Evolutionary conservation across 2,888 invertebrate genomes (phyloP).

Genomic region (Branchellion lobata): DNA sequence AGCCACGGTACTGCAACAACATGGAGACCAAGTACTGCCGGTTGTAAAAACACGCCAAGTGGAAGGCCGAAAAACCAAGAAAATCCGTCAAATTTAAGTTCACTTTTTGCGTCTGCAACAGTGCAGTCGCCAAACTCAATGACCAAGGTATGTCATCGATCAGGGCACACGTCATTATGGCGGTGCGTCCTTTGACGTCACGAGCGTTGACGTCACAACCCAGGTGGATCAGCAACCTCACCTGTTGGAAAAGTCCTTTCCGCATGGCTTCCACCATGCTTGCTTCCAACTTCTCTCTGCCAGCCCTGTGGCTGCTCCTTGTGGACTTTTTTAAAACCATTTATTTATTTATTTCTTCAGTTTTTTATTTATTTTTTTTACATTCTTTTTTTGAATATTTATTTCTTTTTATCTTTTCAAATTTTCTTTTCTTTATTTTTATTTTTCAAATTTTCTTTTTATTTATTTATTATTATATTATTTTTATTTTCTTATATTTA

Average conservation of each 20-base stretch:
- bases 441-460: no score
- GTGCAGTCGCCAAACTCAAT: conserved; percentile 2
- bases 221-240: neutral
- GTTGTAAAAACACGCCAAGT: conserved; percentile 24
- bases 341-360: no score
- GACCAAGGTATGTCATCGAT: conserved; percentile 26
- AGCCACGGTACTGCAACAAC: conserved; percentile 26
- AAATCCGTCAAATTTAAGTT: conserved; percentile 3
- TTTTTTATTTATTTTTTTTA: no score
- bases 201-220: conserved; percentile 30
- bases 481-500: no score
- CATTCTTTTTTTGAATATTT: no score
- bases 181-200: conserved; percentile 18
- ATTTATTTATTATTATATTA: no score
- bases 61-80: conserved; percentile 27
- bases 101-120: conserved; percentile 23
- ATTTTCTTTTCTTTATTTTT: no score
- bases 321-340: no score
- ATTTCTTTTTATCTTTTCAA: no score
- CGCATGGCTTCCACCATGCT: conserved; percentile 25
- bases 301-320: neutral
- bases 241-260: conserved; percentile 31
- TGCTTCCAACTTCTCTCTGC: conserved; percentile 7
- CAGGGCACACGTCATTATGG: conserved; percentile 32
- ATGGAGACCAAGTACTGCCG: neutral